Evolutionary conservation across 2,888 invertebrate genomes (phyloP).

Genomic region (Lottia gigantea): DNA sequence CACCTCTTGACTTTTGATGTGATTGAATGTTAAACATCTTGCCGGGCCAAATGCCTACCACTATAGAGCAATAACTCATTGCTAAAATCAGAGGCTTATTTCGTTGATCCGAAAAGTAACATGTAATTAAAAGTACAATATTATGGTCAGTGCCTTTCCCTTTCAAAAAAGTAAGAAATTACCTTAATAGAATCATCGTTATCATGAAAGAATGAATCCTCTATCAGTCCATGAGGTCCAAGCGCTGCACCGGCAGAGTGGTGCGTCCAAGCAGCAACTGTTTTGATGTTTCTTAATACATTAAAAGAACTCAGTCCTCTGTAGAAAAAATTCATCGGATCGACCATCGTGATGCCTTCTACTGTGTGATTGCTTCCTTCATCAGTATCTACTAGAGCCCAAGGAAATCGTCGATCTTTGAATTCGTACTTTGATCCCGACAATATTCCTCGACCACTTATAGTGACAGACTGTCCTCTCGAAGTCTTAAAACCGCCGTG

Average conservation of each 20-base stretch:
- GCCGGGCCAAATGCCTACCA: no score
- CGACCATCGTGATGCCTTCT: conserved; percentile 22
- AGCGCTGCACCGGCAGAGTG: conserved; percentile 23
- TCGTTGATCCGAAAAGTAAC: no score
- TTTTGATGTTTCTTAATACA: conserved; percentile 20
- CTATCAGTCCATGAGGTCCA: conserved; percentile 21
- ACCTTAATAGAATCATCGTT: conserved; percentile 30
- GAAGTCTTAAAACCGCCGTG: conserved; percentile 27
- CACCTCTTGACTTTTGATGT: no score
- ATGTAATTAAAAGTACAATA: no score
- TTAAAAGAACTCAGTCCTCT: conserved; percentile 11
- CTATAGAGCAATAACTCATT: no score
- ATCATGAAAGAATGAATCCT: conserved; percentile 22
- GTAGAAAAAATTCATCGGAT: conserved; percentile 18
- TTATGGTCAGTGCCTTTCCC: no score
- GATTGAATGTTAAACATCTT: no score
- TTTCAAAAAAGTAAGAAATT: background rate
- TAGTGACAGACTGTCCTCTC: conserved; percentile 17
- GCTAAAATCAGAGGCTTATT: no score
- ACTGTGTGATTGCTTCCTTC: conserved; percentile 18
- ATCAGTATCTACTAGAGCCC: conserved; percentile 15
- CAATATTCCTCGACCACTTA: conserved; percentile 24
- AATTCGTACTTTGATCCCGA: conserved; percentile 17
- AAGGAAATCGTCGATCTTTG: conserved; percentile 17
- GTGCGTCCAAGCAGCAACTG: conserved; percentile 25